Conservation (phyloP, 2,113 vertebrate species). For the Bufo bufo region DNA sequence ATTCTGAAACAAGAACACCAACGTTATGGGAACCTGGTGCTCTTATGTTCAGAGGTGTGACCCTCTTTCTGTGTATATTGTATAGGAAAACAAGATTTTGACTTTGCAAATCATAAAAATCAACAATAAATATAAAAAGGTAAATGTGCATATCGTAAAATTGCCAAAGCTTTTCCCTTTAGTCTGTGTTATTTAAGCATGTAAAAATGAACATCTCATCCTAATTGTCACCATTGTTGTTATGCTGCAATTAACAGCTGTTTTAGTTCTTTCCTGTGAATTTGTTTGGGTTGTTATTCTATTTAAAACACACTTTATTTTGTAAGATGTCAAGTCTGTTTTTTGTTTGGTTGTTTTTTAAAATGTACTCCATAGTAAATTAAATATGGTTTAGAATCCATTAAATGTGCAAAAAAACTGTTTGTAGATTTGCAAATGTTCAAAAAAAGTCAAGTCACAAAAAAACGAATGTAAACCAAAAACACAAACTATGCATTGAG, state of each 20-base stretch:
- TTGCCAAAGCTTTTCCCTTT: neutral
- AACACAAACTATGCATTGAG: neutral
- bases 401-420: neutral
- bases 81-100: too few relatives aligned
- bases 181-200: neutral
- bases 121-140: neutral
- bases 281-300: neutral
- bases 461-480: neutral
- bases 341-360: neutral
- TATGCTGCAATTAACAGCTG: neutral
- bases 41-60: neutral
- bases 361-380: neutral
- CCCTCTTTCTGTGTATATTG: too few relatives aligned
- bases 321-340: neutral
- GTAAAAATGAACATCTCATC: constrained; percentile 9
- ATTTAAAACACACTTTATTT: neutral
- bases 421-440: neutral
- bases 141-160: neutral
- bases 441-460: neutral
- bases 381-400: neutral
- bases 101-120: neutral
- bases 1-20: neutral
- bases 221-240: constrained; percentile 20
- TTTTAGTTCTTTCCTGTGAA: constrained; percentile 15
- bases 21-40: neutral